Evolutionary conservation across 2,888 invertebrate genomes (phyloP).

Genomic region (Incurvaria masculella): DNA sequence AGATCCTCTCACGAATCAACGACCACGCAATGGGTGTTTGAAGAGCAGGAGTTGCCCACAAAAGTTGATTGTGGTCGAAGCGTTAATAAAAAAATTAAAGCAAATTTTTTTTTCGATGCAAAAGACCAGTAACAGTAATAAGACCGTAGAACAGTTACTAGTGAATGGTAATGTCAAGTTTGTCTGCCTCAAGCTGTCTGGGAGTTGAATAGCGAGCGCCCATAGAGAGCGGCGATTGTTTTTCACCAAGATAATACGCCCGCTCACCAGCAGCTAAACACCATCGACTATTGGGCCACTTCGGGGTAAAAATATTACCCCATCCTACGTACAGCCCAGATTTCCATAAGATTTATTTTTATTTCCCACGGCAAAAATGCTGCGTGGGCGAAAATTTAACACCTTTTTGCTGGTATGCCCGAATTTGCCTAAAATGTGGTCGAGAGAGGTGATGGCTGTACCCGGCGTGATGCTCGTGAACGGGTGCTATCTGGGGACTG

Average conservation of each 20-base stretch:
- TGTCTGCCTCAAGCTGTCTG: background rate
- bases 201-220: background rate
- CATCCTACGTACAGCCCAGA: background rate
- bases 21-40: no score
- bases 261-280: background rate
- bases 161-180: background rate
- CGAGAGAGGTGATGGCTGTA: no score
- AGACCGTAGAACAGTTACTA: background rate
- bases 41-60: no score
- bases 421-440: no score
- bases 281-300: background rate
- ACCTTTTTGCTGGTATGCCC: no score
- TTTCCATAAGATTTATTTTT: background rate
- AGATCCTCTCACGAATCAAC: no score
- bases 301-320: background rate
- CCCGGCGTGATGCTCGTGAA: no score
- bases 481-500: no score
- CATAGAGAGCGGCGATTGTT: background rate
- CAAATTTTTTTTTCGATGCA: background rate
- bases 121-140: background rate
- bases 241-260: background rate
- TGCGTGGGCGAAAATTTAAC: background rate
- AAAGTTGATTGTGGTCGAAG: constrained; percentile 4
- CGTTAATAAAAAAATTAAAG: background rate
- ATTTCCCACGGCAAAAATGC: background rate